Base-by-base conservation (phyloP, 2,113 vertebrate species). In the Eurypyga helias region DNA sequence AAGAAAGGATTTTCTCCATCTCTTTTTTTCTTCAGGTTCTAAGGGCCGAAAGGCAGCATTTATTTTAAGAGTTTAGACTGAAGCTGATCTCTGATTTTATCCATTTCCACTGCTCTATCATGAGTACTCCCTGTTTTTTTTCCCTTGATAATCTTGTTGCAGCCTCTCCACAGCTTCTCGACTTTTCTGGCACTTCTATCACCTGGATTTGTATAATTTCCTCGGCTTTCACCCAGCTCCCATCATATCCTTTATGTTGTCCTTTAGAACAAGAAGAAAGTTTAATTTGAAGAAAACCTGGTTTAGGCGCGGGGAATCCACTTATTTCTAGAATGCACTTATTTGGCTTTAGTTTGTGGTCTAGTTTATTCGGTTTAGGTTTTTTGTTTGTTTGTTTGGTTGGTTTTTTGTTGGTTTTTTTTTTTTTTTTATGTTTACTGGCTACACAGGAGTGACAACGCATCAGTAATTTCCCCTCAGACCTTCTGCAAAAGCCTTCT, bases 131-230 rank as follows among this genome's bases (percentile, higher is more conserved):
- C 17, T 69, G 11, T 17, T 48, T 72, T 38, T 16, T 38, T 16
- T 6, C 4, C 13, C 34, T 31, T 0, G 0, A 20, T 54, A 31
- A 43, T 45, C 1, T 0, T 17, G 15, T 57, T 87, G 33, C 9
- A 60, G 23, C 10, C 69, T 14, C 14, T 81, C 9, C 20, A 55
- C 23, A 70, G 15, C 9, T 84, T 87, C 28, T 60, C 25, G n/a
- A 21, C 3, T 70, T 91, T 89, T 89, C 54, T 73, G 19, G 3
- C 2, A 2, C 14, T 92, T 73, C 26, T 10, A 13, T 36, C 23
- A 54, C 8, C 25, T 77, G 19, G 13, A 72, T 55, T 87, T 54
- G 8, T 57, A 25, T 18, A 28, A 43, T 83, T 85, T 62, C 20
- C 11, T 54, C 36, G 45, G 54, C 31, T 89, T 79, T 75, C 29